Percentiles rank a stretch among this genome's conserved stretches.
These are phyloP conservation scores for Neodiprion fabricii DNA, from an alignment of 1,140 invertebrate species.

Conservation along the genomic window DNA sequence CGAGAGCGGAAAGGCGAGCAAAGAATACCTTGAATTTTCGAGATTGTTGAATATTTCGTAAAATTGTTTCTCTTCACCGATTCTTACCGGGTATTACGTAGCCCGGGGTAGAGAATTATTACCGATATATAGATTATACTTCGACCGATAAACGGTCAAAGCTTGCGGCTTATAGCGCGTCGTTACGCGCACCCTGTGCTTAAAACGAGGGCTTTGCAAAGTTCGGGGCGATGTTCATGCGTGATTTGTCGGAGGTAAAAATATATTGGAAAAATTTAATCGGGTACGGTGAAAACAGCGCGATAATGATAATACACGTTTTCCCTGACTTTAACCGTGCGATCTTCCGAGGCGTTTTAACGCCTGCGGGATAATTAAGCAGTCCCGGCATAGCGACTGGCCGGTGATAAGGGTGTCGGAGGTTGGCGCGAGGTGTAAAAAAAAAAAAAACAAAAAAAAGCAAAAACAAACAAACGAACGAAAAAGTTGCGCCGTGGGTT, in stretches of 20 bases:
- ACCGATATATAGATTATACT: too few species aligned
- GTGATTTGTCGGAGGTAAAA: neutral
- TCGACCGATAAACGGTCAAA: neutral
- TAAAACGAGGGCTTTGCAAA: neutral
- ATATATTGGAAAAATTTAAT: neutral
- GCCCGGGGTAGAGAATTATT: too few species aligned
- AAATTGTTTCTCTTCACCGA: too few species aligned
- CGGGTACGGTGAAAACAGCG: too few species aligned
- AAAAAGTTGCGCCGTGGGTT: neutral
- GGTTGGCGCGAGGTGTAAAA: neutral
- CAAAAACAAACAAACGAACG: neutral
- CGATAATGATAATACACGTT: too few species aligned
- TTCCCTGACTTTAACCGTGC: too few species aligned
- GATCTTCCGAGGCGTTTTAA: neutral
- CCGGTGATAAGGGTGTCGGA: neutral
- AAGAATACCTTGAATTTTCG: neutral
- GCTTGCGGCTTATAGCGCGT: neutral
- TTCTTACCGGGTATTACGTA: too few species aligned
- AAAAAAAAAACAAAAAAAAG: neutral
- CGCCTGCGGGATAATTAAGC: neutral
- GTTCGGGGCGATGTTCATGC: neutral
- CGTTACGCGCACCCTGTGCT: conserved; percentile 6
- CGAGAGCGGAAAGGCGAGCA: neutral
- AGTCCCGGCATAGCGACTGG: neutral
- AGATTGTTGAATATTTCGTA: too few species aligned